Base-by-base conservation (phyloP, 2,888 invertebrate genomes). In the Copidosoma aretas region DNA sequence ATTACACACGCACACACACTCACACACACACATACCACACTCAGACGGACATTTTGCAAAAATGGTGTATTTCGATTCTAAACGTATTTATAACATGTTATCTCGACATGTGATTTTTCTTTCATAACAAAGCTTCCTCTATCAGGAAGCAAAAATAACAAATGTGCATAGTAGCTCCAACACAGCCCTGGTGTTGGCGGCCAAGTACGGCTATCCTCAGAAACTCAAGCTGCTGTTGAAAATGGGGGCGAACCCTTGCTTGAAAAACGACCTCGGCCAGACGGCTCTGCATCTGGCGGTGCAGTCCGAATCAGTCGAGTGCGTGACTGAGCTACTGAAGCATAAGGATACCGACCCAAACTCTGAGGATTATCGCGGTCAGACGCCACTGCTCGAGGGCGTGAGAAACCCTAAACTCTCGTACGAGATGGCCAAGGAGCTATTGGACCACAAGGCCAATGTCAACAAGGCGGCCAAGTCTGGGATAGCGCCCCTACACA, bases 271-370 rank as follows among this genome's bases (percentile, higher is more conserved):
- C 78, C 87, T 94, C 63, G 92, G 92, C 14, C 94, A 94, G 79
- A 93, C 94, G 0, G 91, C 95, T 0, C 84, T 97, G 32, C 96
- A 97, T 83, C 84, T 95, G 74, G 95, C 95, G 0, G 90, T 93
- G 1, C 88, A 92, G 43, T 90, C 92, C 0, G 91, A 94, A 64
- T 91, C 93, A 58, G 85, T 91, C 64, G 94, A 94, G 79, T 93
- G 93, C 77, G 93, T 94, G 0, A 93, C 94, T 76, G 87, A 91
- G 1, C 84, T 94, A 54, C 81, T 94, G 25, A 86, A 91, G 54
- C 91, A 91, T 81, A 91, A 91, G 1, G 90, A 90, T 74, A 91
- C 92, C 0, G 91, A 94, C 78, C 90, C 93, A 0, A 93, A 93
- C 79, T 88, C 91, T 0, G 89, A 91, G 76, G 94, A 95, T 82